Evolutionary conservation across 2,797 vertebrate genomes (phyloP), one percentile per base, ranked within the genome.

Genomic region (Numenius phaeopus): DNA sequence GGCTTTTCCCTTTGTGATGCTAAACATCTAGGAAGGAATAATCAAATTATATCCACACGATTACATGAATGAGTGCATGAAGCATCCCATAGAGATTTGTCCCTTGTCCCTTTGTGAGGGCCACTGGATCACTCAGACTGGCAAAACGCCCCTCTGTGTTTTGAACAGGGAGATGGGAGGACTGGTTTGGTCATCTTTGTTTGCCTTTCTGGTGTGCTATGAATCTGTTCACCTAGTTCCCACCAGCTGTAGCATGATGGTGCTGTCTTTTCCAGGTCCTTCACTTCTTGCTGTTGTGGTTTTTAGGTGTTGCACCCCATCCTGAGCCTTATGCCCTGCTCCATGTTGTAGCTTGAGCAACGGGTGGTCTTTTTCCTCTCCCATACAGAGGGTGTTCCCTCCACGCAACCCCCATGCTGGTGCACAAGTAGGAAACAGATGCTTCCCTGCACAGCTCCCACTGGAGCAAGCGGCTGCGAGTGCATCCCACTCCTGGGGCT

Each of bases 11-110:
- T 94, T 92, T 85, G 87, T 81, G 67, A 91, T 87, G 84, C 50
- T 87, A 34, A 96, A 46, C 76, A 37, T 42, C 59, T 13, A 65
- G 94, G 79, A 87, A 87, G 46, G 72, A 69, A 91, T 92, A 94
- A 97, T 95, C 58, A 69, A 69, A 95, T 95, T 84, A 96, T 11
- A 54, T 70, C 94, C 83, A 58, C 85, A 12, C 12, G 0, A 94
- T 83, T 95, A 71, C 87, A 4, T 2, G 49, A 71, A 18, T 3
- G 5, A 95, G 58, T 7, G 42, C 67, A 47, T 3, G 5, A 62
- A 88, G 82, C 46, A 30, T 66, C 85, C 82, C 62, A 9, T 44
- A 21, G 84, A 21, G 87, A 69, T 77, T 16, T 32, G 13, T 55
- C 65, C 75, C 39, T 54, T 34, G 21, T 50, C 44, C 59, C 61